Evolutionary conservation across 2,888 invertebrate species (phyloP).

Genomic region (Phortica magna): DNA sequence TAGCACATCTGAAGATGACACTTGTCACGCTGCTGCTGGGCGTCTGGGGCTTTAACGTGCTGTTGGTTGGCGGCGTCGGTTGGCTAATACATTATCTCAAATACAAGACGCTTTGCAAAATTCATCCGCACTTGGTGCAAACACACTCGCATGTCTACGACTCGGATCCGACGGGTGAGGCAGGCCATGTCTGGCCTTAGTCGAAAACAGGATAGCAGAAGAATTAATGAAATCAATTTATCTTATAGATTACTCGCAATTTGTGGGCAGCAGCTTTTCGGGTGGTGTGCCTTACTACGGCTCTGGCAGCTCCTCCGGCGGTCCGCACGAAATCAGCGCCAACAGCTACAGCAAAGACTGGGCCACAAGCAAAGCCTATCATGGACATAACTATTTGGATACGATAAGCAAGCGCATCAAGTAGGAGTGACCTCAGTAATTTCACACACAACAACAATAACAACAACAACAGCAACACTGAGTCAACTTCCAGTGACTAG

Average conservation of each 20-base stretch:
- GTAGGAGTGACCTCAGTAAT: conserved; percentile 44
- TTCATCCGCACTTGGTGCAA: conserved; percentile 76
- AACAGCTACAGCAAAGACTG: conserved; percentile 72
- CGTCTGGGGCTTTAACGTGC: conserved; percentile 72
- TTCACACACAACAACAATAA: background rate
- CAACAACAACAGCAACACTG: background rate
- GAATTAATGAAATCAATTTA: background rate
- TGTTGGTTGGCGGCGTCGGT: conserved; percentile 72
- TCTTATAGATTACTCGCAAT: conserved; percentile 72
- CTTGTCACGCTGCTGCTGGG: conserved; percentile 70
- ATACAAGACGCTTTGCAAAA: conserved; percentile 76
- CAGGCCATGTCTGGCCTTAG: background rate
- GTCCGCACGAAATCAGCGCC: conserved; percentile 67
- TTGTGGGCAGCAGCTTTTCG: conserved; percentile 73
- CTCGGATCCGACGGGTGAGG: conserved; percentile 71
- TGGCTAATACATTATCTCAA: conserved; percentile 76
- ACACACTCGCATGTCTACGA: conserved; percentile 76
- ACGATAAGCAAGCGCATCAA: conserved; percentile 72
- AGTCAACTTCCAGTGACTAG: background rate
- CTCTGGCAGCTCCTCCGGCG: conserved; percentile 55
- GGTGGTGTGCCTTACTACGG: conserved; percentile 54
- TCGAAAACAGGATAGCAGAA: no score
- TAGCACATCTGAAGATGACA: conserved; percentile 75
- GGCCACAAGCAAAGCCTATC: conserved; percentile 74
- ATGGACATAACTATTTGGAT: conserved; percentile 72